Conservation (phyloP, 2,888 invertebrate species). For the Drosophila emarginata region DNA sequence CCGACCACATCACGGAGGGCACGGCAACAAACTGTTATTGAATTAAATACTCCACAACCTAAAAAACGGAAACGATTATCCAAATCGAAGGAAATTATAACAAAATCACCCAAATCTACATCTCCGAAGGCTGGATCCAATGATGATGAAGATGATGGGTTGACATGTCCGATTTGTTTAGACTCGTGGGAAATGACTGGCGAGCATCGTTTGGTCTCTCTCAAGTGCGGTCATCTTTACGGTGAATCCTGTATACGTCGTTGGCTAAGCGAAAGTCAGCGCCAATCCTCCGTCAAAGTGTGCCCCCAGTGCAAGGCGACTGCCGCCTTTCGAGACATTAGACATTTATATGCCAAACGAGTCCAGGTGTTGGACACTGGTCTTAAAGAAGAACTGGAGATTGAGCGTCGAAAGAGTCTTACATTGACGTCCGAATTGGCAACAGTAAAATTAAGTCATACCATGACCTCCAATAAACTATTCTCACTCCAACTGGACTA, state of each 20-base stretch:
- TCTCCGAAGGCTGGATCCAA: neutral
- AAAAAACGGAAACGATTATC: slow-evolving; percentile 79
- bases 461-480: slow-evolving; percentile 61
- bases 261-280: slow-evolving; percentile 80
- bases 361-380: slow-evolving; percentile 90
- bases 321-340: slow-evolving; percentile 87
- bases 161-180: slow-evolving; percentile 93
- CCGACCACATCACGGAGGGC: slow-evolving; percentile 20
- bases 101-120: slow-evolving; percentile 32
- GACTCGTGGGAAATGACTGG: slow-evolving; percentile 94
- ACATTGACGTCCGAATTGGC: slow-evolving; percentile 86
- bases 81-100: slow-evolving; percentile 51
- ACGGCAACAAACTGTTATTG: slow-evolving; percentile 24
- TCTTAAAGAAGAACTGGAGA: slow-evolving; percentile 85
- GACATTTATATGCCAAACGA: slow-evolving; percentile 90
- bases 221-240: slow-evolving; percentile 96
- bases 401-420: slow-evolving; percentile 84
- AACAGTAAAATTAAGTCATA: slow-evolving; percentile 74
- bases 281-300: slow-evolving; percentile 82
- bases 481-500: slow-evolving; percentile 67
- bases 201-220: slow-evolving; percentile 91
- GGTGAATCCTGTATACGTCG: slow-evolving; percentile 88
- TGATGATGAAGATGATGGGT: slow-evolving; percentile 86
- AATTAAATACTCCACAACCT: slow-evolving; percentile 64
- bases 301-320: slow-evolving; percentile 95